Percentiles rank a stretch among this genome's conserved stretches.
phyloP scores from a whole-genome alignment of 2,888 invertebrate species.

The Polydrusus tereticollis region DNA sequence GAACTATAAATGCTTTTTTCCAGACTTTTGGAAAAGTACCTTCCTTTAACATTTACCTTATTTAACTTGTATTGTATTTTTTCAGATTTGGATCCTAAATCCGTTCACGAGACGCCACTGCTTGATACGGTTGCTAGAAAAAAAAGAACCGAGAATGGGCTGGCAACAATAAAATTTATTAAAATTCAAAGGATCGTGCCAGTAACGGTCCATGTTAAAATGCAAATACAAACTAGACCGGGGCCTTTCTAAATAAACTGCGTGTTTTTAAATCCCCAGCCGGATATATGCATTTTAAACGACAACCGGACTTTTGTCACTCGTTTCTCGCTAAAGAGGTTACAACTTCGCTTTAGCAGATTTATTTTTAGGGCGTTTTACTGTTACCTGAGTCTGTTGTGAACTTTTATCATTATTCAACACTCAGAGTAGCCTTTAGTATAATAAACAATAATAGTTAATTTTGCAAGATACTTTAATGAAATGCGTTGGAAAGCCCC shows the following conservation, averaged over 20 bases:
- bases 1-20: too few relatives aligned
- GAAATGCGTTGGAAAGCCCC: neutral
- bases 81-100: too few relatives aligned
- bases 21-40: too few relatives aligned
- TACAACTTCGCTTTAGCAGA: too few relatives aligned
- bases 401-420: too few relatives aligned
- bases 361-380: too few relatives aligned
- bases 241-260: conserved; percentile 37
- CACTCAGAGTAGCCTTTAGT: too few relatives aligned
- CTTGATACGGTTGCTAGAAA: neutral
- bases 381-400: too few relatives aligned
- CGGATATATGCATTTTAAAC: conserved; percentile 40
- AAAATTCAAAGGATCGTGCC: conserved; percentile 37
- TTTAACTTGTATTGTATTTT: too few relatives aligned
- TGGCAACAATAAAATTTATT: conserved; percentile 32
- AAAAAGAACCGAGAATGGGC: neutral
- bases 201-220: conserved; percentile 38
- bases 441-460: too few relatives aligned
- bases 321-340: neutral
- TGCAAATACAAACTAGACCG: conserved; percentile 31
- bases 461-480: too few relatives aligned
- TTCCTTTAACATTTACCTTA: too few relatives aligned
- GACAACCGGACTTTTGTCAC: conserved; percentile 30
- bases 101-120: neutral
- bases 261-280: conserved; percentile 36